These are phyloP conservation scores for Cotesia congregata DNA, from an alignment of 2,888 invertebrate species.

Conservation along the genomic window DNA sequence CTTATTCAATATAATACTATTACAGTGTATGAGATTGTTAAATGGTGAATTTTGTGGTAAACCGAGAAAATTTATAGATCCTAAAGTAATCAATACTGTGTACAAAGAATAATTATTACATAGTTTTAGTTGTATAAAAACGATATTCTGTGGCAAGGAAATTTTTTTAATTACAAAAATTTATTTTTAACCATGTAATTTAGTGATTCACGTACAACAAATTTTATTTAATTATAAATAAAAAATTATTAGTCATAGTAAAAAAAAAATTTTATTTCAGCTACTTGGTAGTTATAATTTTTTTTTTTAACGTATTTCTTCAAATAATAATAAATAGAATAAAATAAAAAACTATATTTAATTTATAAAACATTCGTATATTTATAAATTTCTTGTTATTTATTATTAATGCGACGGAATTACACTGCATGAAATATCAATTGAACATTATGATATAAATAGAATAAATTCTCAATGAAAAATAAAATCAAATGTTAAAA, in stretches of 20 bases:
- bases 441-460: background rate
- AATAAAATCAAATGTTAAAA: background rate
- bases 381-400: background rate
- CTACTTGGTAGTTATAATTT: background rate
- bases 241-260: background rate
- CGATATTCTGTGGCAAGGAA: constrained; percentile 36
- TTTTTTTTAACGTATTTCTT: background rate
- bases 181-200: background rate
- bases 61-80: constrained; percentile 44
- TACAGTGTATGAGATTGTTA: background rate
- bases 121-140: constrained; percentile 55
- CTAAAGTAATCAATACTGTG: constrained; percentile 51
- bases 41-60: constrained; percentile 36
- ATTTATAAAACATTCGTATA: background rate
- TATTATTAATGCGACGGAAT: background rate
- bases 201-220: too few species aligned
- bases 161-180: background rate
- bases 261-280: background rate
- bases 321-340: background rate
- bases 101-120: constrained; percentile 52
- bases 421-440: background rate
- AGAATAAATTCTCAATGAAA: background rate
- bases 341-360: background rate
- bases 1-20: background rate
- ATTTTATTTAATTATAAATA: too few species aligned